Conservation (phyloP, 2,888 invertebrate species). For the Harmothoe impar region DNA sequence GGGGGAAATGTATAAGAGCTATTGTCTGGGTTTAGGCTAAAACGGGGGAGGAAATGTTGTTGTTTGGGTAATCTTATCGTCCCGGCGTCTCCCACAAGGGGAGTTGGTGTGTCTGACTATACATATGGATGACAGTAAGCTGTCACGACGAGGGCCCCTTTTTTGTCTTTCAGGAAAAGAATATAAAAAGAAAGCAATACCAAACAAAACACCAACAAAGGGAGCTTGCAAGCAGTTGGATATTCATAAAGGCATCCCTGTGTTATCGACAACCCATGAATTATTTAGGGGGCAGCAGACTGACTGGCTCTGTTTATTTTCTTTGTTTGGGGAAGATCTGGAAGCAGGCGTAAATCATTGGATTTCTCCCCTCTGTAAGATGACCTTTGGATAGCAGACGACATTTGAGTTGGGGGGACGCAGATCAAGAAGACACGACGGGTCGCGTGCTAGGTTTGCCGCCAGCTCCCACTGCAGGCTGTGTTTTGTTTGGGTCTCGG, state of each 20-base stretch:
- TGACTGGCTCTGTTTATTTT: neutral
- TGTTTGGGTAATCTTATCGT: neutral
- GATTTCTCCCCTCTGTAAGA: neutral
- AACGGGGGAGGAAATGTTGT: neutral
- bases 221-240: neutral
- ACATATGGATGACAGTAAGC: constrained; percentile 29
- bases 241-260: neutral
- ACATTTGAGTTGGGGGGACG: neutral
- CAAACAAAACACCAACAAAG: neutral
- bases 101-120: neutral
- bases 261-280: neutral
- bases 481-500: constrained; percentile 35
- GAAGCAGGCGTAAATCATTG: neutral
- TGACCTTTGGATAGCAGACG: constrained; percentile 15
- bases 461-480: neutral
- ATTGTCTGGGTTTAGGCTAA: neutral
- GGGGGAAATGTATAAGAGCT: neutral
- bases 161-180: neutral
- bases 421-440: constrained; percentile 12
- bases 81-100: neutral
- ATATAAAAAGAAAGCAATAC: neutral
- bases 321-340: neutral
- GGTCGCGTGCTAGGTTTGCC: neutral
- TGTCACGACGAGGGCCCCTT: neutral
- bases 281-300: neutral